A percentile compares a stretch with the other conserved stretches of the same genome.
Conservation (phyloP, 2,888 invertebrate species). For the Cyrtodaria siliqua region DNA sequence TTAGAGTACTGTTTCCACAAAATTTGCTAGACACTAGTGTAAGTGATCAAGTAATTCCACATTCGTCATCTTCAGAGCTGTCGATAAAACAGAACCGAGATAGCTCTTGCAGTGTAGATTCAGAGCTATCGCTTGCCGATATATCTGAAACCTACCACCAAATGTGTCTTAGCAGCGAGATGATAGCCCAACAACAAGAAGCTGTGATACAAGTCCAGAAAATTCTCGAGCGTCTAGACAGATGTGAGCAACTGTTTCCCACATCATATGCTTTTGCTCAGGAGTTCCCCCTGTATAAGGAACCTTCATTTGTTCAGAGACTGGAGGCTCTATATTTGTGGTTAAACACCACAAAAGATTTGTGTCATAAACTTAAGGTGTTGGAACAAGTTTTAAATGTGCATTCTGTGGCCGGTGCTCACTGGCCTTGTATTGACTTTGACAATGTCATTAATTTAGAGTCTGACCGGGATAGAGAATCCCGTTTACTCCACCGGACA, state of each 20-base stretch:
- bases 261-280: slow-evolving; percentile 92
- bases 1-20: slow-evolving; percentile 83
- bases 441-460: slow-evolving; percentile 57
- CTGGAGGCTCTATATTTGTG: slow-evolving; percentile 95
- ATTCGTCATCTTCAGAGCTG: background rate
- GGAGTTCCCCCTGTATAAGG: slow-evolving; percentile 91
- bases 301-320: slow-evolving; percentile 89
- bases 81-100: background rate
- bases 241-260: slow-evolving; percentile 93
- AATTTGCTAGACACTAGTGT: background rate
- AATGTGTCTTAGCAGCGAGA: slow-evolving; percentile 70
- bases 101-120: slow-evolving; percentile 50
- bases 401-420: slow-evolving; percentile 73
- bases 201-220: slow-evolving; percentile 92
- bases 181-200: slow-evolving; percentile 90
- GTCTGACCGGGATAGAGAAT: slow-evolving; percentile 3
- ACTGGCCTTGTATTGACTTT: slow-evolving; percentile 84
- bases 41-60: slow-evolving; percentile 20
- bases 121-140: slow-evolving; percentile 33
- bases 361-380: slow-evolving; percentile 92
- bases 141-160: slow-evolving; percentile 69
- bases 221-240: slow-evolving; percentile 91
- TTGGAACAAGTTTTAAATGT: slow-evolving; percentile 85
- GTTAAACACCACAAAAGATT: slow-evolving; percentile 95
- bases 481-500: slow-evolving; percentile 40